These are phyloP conservation scores for Montipora sp. DNA, from an alignment of 64 coral and sea anemone genomes.

Conservation along the genomic window DNA sequence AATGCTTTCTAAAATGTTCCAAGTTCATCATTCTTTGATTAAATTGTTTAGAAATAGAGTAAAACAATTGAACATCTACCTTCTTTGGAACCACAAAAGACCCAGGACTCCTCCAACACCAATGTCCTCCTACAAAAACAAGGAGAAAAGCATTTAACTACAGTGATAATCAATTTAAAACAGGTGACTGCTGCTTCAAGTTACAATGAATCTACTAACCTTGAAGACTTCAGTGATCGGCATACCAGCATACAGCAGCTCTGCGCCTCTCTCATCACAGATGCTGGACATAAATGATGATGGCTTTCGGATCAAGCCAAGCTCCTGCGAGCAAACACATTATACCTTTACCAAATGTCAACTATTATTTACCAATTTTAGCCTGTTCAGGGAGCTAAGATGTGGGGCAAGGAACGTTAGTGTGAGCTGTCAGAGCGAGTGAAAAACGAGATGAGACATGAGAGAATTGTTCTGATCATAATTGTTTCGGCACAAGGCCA, in stretches of 20 bases:
- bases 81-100: constrained; percentile 97
- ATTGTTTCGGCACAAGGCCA: too few species aligned
- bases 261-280: constrained; percentile 97
- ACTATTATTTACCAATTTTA: too few species aligned
- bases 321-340: constrained; percentile 59
- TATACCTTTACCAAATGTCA: not conserved
- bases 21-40: too few species aligned
- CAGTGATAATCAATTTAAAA: not conserved
- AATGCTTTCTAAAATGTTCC: not conserved
- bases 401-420: too few species aligned
- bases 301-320: constrained; percentile 96
- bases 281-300: constrained; percentile 99
- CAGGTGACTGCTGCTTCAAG: too few species aligned
- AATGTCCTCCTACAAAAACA: constrained; percentile 66
- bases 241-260: constrained; percentile 97
- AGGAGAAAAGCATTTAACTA: not conserved
- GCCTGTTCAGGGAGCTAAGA: too few species aligned
- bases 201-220: not conserved
- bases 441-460: too few species aligned
- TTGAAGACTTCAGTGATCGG: constrained; percentile 98
- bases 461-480: too few species aligned
- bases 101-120: constrained; percentile 96
- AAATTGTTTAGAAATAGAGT: too few species aligned
- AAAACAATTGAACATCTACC: constrained; percentile 24
- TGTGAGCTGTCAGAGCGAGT: too few species aligned